A percentile compares a stretch with the other conserved stretches of the same genome.
These are phyloP conservation scores for Drosophila borealis DNA, from an alignment of 2,888 invertebrate genomes.

Conservation along the genomic window DNA sequence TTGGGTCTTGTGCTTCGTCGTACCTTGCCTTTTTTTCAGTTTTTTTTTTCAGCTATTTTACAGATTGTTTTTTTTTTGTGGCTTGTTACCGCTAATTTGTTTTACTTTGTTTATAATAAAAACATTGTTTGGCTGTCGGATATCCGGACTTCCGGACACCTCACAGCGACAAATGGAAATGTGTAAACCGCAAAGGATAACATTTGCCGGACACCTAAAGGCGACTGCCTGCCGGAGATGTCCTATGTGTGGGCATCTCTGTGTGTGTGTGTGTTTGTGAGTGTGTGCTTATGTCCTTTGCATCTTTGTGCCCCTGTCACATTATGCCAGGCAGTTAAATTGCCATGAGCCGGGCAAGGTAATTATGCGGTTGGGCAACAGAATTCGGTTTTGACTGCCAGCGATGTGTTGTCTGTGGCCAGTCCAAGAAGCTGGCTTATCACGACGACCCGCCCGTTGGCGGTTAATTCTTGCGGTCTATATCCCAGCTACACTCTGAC, in stretches of 20 bases:
- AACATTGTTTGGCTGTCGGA: slow-evolving; percentile 65
- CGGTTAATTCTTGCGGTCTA: slow-evolving; percentile 57
- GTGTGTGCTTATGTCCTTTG: slow-evolving; percentile 17
- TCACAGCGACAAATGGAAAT: slow-evolving; percentile 58
- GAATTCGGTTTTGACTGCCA: slow-evolving; percentile 39
- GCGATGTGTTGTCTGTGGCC: slow-evolving; percentile 39
- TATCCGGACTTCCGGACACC: slow-evolving; percentile 45
- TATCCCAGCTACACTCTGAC: slow-evolving; percentile 12
- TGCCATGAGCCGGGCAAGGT: slow-evolving; percentile 71
- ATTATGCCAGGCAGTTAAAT: slow-evolving; percentile 76
- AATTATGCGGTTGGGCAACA: slow-evolving; percentile 65
- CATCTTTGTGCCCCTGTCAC: slow-evolving; percentile 55
- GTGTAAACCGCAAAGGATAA: slow-evolving; percentile 78
- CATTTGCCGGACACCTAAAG: slow-evolving; percentile 55
- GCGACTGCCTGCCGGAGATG: slow-evolving; percentile 37
- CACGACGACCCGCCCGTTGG: slow-evolving; percentile 35
- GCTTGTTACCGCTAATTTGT: slow-evolving; percentile 71
- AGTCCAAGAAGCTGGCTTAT: slow-evolving; percentile 39
- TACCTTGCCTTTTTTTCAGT: slow-evolving; percentile 3
- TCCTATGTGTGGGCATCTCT: not conserved
- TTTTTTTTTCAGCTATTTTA: not conserved
- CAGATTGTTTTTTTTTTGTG: slow-evolving; percentile 20
- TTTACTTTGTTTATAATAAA: slow-evolving; percentile 80
- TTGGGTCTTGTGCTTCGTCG: slow-evolving; percentile 15
- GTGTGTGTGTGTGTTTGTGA: slow-evolving; percentile 6